Percentiles rank a stretch among this genome's conserved stretches.
Conservation (phyloP, 1,140 invertebrate genomes). For the Drosophila serrata region DNA sequence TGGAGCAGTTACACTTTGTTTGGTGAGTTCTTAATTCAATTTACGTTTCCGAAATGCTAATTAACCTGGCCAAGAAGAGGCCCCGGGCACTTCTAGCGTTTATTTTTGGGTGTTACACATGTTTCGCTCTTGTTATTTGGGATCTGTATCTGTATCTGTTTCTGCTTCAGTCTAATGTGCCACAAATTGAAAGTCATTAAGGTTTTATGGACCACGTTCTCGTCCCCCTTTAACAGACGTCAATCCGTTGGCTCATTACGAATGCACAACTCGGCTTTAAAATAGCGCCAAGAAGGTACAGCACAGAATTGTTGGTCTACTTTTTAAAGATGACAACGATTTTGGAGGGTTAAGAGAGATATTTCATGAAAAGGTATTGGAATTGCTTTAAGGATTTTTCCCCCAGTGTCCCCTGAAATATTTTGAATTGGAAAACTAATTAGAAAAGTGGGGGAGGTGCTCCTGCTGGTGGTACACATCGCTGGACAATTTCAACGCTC, state of each 20-base stretch:
- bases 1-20: constrained; percentile 79
- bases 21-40: constrained; percentile 71
- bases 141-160: constrained; percentile 36
- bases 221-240: constrained; percentile 52
- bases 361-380: neutral
- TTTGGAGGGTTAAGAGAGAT: neutral
- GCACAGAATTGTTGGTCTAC: constrained; percentile 43
- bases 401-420: neutral
- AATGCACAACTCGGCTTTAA: constrained; percentile 62
- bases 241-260: constrained; percentile 75
- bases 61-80: constrained; percentile 63
- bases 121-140: constrained; percentile 55
- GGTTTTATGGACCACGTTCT: constrained; percentile 59
- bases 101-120: constrained; percentile 59
- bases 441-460: constrained; percentile 49
- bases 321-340: constrained; percentile 55
- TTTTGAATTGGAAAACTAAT: constrained; percentile 71
- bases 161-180: constrained; percentile 65
- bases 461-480: constrained; percentile 40
- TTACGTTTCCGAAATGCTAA: constrained; percentile 81
- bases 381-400: neutral
- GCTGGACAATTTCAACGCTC: constrained; percentile 64
- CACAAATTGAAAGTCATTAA: constrained; percentile 81
- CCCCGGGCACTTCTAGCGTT: constrained; percentile 8
- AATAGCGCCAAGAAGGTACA: constrained; percentile 21